Percentiles rank a stretch among this genome's conserved stretches.
These are phyloP conservation scores for Selene dorsalis DNA, from an alignment of 2,797 vertebrate genomes.

Conservation along the genomic window DNA sequence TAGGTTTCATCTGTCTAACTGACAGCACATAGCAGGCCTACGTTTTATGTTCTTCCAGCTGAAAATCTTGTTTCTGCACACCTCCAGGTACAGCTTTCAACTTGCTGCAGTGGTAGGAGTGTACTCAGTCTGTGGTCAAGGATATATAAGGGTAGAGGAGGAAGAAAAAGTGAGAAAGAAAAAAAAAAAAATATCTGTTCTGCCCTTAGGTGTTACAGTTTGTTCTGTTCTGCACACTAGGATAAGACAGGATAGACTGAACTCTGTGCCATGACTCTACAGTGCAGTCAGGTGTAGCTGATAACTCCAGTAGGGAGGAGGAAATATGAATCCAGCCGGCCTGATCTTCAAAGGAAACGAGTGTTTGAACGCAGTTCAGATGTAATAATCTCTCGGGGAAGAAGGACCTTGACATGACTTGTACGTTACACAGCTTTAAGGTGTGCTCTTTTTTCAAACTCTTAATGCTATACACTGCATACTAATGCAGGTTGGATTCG, in stretches of 20 bases:
- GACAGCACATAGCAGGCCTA: background rate
- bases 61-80: too few species aligned
- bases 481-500: conserved; percentile 6
- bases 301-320: background rate
- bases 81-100: background rate
- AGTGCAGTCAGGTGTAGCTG: conserved; percentile 19
- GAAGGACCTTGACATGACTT: conserved; percentile 27
- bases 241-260: background rate
- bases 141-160: background rate
- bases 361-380: conserved; percentile 28
- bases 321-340: conserved; percentile 15
- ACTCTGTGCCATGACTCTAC: background rate
- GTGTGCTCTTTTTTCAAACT: background rate
- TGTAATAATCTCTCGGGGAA: conserved; percentile 32
- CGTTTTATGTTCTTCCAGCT: background rate
- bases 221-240: background rate
- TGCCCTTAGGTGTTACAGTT: background rate
- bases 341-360: conserved; percentile 40
- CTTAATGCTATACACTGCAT: background rate
- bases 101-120: background rate
- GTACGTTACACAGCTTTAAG: conserved; percentile 11
- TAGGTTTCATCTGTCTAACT: background rate
- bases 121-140: background rate
- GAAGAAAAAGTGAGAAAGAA: too few species aligned
- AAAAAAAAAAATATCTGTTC: background rate